Evolutionary conservation across 2,797 vertebrate genomes (phyloP).

Genomic region (Gobionotothen gibberifrons): DNA sequence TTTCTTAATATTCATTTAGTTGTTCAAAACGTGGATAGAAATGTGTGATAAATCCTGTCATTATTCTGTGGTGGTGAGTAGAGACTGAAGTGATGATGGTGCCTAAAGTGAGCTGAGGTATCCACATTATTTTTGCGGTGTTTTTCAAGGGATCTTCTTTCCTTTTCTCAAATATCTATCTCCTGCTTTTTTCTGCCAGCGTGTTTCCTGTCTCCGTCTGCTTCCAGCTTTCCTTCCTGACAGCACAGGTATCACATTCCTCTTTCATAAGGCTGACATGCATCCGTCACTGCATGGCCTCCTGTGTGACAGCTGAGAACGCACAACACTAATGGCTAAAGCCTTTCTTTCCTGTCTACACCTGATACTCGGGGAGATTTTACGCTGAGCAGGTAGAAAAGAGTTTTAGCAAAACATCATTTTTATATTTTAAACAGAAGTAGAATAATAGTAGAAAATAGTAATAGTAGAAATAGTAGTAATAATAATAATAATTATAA

Average conservation of each 20-base stretch:
- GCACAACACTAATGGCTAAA: conserved; percentile 26
- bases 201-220: conserved; percentile 34
- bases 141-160: conserved; percentile 39
- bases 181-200: neutral
- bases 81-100: conserved; percentile 41
- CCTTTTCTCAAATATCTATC: neutral
- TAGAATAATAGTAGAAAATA: no score
- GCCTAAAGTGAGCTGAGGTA: conserved; percentile 34
- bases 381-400: conserved; percentile 4
- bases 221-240: conserved; percentile 39
- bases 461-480: no score
- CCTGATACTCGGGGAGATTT: conserved; percentile 1
- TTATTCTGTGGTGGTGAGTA: conserved; percentile 21
- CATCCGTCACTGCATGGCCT: conserved; percentile 52
- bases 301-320: conserved; percentile 50
- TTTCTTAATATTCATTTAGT: conserved; percentile 29
- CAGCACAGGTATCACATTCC: conserved; percentile 48
- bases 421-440: no score
- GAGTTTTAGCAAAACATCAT: neutral
- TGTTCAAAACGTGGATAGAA: conserved; percentile 4
- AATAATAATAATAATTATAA: no score
- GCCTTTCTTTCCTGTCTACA: conserved; percentile 7
- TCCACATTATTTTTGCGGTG: conserved; percentile 38
- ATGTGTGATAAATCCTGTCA: conserved; percentile 34
- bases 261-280: conserved; percentile 64